phyloP scores from a whole-genome alignment of 2,797 vertebrate species.

The Platyrinchus mystaceus region DNA sequence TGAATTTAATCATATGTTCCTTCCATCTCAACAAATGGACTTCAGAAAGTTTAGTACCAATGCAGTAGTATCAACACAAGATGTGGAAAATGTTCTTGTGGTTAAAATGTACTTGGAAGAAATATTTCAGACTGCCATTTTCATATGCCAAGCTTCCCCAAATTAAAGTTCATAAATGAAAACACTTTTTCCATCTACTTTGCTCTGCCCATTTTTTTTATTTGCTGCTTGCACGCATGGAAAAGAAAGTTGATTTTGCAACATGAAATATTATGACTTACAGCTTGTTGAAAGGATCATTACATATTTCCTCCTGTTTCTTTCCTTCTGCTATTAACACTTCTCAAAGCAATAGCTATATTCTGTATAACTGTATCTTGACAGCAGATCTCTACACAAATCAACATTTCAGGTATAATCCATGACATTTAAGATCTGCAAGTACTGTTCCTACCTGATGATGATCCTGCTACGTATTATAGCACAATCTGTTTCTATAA shows the following conservation, averaged over 20 bases:
- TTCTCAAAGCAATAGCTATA: neutral
- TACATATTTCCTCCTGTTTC: neutral
- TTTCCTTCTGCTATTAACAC: neutral
- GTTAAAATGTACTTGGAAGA: neutral
- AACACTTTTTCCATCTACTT: neutral
- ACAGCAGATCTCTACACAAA: neutral
- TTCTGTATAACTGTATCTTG: neutral
- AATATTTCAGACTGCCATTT: neutral
- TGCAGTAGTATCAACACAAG: neutral
- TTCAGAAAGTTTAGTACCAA: neutral
- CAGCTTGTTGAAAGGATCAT: neutral
- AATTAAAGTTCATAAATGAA: neutral
- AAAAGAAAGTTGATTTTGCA: neutral
- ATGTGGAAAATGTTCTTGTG: neutral
- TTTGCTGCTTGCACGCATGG: neutral
- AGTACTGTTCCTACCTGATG: neutral
- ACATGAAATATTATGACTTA: neutral
- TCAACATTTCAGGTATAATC: neutral
- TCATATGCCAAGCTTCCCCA: neutral
- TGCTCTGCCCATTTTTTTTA: neutral
- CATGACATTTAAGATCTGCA: neutral
- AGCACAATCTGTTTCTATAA: neutral
- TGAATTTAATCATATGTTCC: conserved; percentile 40
- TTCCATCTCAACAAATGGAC: neutral
- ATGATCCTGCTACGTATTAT: neutral